Evolutionary conservation across 2,113 vertebrate genomes (phyloP).

Genomic region (Thalassoma bifasciatum): DNA sequence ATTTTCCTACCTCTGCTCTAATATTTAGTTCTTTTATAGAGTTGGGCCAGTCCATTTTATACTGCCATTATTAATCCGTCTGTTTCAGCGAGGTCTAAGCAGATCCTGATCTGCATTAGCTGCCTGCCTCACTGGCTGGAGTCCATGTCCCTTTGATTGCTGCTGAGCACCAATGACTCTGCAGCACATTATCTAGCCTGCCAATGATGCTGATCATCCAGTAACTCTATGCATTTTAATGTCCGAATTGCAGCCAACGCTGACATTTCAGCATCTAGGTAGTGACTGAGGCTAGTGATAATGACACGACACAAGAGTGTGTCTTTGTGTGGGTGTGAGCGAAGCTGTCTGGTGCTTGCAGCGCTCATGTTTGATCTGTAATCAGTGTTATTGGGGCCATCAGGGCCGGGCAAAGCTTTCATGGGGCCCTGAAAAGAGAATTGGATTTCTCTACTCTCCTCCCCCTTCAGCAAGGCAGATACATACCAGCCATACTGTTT

Average conservation of each 20-base stretch:
- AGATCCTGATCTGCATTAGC: slow-evolving; percentile 55
- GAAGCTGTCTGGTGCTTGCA: background rate
- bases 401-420: background rate
- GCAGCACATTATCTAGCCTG: slow-evolving; percentile 33
- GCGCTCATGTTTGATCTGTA: background rate
- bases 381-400: background rate
- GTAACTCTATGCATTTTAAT: slow-evolving; percentile 42
- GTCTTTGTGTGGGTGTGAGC: background rate
- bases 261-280: background rate
- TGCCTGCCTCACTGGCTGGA: slow-evolving; percentile 31
- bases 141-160: slow-evolving; percentile 56
- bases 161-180: slow-evolving; percentile 46
- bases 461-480: background rate
- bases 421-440: background rate
- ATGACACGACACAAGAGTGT: slow-evolving; percentile 5
- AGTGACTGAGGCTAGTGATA: slow-evolving; percentile 4
- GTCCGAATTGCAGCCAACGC: slow-evolving; percentile 9
- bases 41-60: slow-evolving; percentile 51
- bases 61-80: slow-evolving; percentile 59
- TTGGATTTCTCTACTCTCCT: background rate
- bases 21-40: slow-evolving; percentile 49
- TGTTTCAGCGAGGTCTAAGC: slow-evolving; percentile 35
- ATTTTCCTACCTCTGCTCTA: slow-evolving; percentile 29
- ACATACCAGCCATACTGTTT: background rate
- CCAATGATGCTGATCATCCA: slow-evolving; percentile 38